These are phyloP conservation scores for Caiman crocodilus DNA, from an alignment of 2,797 vertebrate species.

Conservation along the genomic window DNA sequence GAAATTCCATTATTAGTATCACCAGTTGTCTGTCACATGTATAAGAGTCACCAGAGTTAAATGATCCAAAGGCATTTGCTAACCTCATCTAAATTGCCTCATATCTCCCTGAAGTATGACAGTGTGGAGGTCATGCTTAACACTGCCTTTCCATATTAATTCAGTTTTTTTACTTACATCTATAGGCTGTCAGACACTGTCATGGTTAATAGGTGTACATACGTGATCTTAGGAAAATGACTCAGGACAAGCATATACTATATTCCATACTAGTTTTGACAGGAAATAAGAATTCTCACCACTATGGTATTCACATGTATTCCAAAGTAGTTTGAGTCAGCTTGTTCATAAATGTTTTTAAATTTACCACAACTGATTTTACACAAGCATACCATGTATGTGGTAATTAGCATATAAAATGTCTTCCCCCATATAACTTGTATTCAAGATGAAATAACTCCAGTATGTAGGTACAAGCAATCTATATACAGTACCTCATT, in stretches of 20 bases:
- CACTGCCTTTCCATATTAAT: background rate
- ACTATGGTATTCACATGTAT: background rate
- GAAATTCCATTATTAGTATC: constrained; percentile 70
- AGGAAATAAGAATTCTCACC: background rate
- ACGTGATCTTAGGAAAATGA: background rate
- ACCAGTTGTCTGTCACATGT: constrained; percentile 42
- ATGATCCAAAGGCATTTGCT: constrained; percentile 46
- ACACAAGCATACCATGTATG: fast-evolving
- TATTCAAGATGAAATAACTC: fast-evolving
- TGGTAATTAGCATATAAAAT: background rate
- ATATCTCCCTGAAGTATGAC: background rate
- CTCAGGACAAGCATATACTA: background rate
- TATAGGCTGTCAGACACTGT: background rate
- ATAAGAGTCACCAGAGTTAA: constrained; percentile 27
- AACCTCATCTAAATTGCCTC: constrained; percentile 16
- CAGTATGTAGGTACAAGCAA: fast-evolving
- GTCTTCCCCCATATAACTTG: background rate
- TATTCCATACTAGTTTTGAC: background rate
- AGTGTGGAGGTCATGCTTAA: background rate
- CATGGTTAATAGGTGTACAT: background rate
- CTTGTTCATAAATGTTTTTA: background rate
- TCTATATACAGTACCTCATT: constrained; percentile 88
- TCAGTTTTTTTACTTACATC: background rate
- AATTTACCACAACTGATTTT: background rate
- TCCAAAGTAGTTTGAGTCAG: fast-evolving